Percentiles rank a stretch among this genome's conserved stretches.
These are phyloP conservation scores for Glossosoma conforme DNA, from an alignment of 1,140 invertebrate species.

Conservation along the genomic window DNA sequence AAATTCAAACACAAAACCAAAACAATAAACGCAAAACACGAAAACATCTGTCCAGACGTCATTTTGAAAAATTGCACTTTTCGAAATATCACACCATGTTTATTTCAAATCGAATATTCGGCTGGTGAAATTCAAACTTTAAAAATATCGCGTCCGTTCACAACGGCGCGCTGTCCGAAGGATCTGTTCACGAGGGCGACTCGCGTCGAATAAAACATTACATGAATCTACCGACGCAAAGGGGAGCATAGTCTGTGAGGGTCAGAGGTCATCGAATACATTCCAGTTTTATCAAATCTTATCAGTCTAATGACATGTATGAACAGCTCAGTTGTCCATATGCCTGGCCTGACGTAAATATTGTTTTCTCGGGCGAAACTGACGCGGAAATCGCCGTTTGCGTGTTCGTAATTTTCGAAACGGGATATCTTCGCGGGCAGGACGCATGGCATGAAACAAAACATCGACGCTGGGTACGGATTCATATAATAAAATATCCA, in stretches of 20 bases:
- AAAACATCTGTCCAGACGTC: too few species aligned
- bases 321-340: too few species aligned
- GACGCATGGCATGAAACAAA: not conserved
- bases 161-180: not conserved
- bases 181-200: not conserved
- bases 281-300: not conserved
- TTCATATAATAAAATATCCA: too few species aligned
- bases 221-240: not conserved
- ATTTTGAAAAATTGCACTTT: not conserved
- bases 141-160: too few species aligned
- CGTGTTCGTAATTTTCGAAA: too few species aligned
- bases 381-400: not conserved
- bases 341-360: too few species aligned
- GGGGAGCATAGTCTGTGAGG: not conserved
- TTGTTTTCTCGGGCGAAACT: not conserved
- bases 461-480: too few species aligned
- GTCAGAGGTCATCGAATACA: not conserved
- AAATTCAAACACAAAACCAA: too few species aligned
- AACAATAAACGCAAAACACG: too few species aligned
- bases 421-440: too few species aligned
- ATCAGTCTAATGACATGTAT: not conserved
- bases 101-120: not conserved
- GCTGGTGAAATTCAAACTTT: not conserved
- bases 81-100: not conserved
- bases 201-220: too few species aligned